Percentiles rank a stretch among this genome's conserved stretches.
Evolutionary conservation across 2,113 vertebrate species (phyloP).

Genomic region (Pterophyllum scalare): DNA sequence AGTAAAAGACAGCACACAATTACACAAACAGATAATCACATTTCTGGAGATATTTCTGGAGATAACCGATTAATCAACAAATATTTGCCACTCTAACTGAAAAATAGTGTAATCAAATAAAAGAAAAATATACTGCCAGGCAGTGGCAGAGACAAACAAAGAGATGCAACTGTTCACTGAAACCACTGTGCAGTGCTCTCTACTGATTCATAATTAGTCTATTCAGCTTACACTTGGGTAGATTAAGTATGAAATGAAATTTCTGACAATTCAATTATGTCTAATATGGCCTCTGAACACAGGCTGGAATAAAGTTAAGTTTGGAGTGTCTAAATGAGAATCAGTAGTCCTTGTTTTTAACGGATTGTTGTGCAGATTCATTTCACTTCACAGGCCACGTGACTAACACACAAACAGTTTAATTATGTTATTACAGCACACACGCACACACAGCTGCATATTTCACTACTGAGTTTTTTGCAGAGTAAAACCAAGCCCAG

Average conservation of each 20-base stretch:
- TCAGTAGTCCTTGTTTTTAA: not conserved
- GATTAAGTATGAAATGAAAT: conserved; percentile 11
- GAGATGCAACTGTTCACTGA: not conserved
- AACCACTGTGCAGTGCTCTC: not conserved
- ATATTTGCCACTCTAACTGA: not conserved
- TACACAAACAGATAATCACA: not conserved
- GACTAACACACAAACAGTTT: conserved; percentile 26
- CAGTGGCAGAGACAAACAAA: not conserved
- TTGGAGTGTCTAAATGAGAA: conserved; percentile 4
- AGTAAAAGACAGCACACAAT: not conserved
- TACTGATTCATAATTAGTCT: conserved; percentile 7
- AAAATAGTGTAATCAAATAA: not conserved
- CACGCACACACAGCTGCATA: conserved; percentile 6
- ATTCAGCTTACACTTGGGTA: not conserved
- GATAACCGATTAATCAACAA: not conserved
- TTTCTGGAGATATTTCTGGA: not conserved
- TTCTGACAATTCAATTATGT: conserved; percentile 16
- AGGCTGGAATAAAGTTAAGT: not conserved
- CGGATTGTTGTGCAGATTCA: not conserved
- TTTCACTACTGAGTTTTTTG: conserved; percentile 48
- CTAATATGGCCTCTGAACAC: not conserved
- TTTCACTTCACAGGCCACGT: conserved; percentile 4
- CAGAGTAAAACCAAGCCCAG: conserved; percentile 41
- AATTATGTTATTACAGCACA: conserved; percentile 6
- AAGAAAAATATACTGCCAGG: not conserved